Evolutionary conservation across 2,888 invertebrate species (phyloP).

Genomic region (Dryadula phaetusa): DNA sequence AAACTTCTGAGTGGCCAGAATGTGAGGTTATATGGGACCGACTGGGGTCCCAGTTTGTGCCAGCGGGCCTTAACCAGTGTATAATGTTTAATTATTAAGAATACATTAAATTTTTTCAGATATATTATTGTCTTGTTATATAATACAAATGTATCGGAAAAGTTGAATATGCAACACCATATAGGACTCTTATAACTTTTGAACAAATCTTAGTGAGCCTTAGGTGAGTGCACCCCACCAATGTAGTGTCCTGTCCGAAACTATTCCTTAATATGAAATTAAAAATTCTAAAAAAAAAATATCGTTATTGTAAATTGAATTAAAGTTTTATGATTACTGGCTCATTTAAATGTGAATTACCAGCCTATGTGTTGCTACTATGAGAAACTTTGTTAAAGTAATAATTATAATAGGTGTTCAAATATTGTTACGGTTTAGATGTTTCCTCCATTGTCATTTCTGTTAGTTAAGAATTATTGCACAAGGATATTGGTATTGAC

Average conservation of each 20-base stretch:
- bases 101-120: conserved; percentile 83
- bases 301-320: conserved; percentile 81
- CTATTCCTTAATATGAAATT: conserved; percentile 67
- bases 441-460: conserved; percentile 76
- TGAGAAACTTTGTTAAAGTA: conserved; percentile 75
- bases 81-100: conserved; percentile 81
- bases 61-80: conserved; percentile 78
- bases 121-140: conserved; percentile 85
- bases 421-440: conserved; percentile 83
- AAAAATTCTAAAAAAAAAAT: conserved; percentile 69
- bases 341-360: conserved; percentile 77
- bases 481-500: conserved; percentile 84
- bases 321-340: conserved; percentile 78
- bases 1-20: conserved; percentile 70
- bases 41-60: conserved; percentile 64
- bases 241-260: conserved; percentile 57
- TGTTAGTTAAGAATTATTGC: conserved; percentile 79
- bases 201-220: conserved; percentile 77
- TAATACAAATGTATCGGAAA: conserved; percentile 82
- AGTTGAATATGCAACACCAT: conserved; percentile 69
- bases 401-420: conserved; percentile 82
- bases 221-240: conserved; percentile 72
- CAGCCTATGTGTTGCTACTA: conserved; percentile 78
- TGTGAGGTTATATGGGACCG: conserved; percentile 64
- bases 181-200: conserved; percentile 67